Conservation (phyloP, 2,888 invertebrate genomes). For the Meghimatium bilineatum region DNA sequence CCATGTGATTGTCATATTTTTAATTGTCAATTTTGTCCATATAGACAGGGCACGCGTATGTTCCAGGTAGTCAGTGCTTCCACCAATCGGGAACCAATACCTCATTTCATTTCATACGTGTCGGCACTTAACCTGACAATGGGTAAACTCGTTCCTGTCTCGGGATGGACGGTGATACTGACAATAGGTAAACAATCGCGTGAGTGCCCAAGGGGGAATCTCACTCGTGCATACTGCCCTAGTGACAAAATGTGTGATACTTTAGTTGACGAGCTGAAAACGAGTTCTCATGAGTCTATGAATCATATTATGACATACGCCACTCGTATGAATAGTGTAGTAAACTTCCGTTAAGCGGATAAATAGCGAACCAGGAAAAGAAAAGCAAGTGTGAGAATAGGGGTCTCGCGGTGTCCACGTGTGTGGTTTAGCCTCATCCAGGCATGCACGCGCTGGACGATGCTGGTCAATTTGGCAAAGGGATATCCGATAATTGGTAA, state of each 20-base stretch:
- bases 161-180: background rate
- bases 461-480: conserved; percentile 26
- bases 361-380: background rate
- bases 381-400: conserved; percentile 5
- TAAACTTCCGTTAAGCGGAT: background rate
- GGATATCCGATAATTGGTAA: conserved; percentile 19
- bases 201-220: background rate
- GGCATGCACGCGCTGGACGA: background rate
- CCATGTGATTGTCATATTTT: background rate
- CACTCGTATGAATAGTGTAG: conserved; percentile 2
- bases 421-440: conserved; percentile 18
- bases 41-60: background rate
- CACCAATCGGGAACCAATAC: background rate
- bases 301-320: conserved; percentile 20
- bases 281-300: background rate
- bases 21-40: background rate
- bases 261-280: background rate
- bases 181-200: conserved; percentile 20
- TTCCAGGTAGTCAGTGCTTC: background rate
- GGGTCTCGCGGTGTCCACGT: conserved; percentile 8
- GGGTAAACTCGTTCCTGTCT: background rate
- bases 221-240: background rate
- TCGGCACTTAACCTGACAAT: conserved; percentile 18
- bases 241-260: background rate
- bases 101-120: background rate